phyloP scores from a whole-genome alignment of 2,888 invertebrate genomes.

The Amblyjoppa proteus region DNA sequence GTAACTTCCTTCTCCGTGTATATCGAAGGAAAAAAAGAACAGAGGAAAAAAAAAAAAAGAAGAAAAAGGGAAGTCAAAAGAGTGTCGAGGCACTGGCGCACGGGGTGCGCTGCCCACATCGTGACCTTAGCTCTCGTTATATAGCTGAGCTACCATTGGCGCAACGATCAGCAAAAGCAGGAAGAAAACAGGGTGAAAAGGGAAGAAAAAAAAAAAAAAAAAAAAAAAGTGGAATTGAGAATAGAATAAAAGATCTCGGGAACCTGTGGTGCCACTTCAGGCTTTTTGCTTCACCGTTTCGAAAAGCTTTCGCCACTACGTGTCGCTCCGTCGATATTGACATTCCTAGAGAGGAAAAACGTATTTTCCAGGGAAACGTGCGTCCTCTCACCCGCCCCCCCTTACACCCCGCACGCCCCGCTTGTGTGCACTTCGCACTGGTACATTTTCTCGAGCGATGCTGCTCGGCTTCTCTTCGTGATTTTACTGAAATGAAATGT shows the following conservation, averaged over 20 bases:
- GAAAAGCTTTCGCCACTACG: constrained; percentile 36
- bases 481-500: constrained; percentile 52
- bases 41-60: not conserved
- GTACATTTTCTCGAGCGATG: constrained; percentile 41
- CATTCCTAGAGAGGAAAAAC: constrained; percentile 58
- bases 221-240: constrained; percentile 27
- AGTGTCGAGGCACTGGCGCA: constrained; percentile 10
- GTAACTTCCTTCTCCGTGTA: not conserved
- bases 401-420: not conserved
- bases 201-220: constrained; percentile 3
- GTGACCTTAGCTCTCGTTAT: constrained; percentile 25
- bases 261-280: constrained; percentile 20
- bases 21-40: constrained; percentile 4
- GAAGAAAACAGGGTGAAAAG: constrained; percentile 19
- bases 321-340: constrained; percentile 56
- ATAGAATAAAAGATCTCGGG: constrained; percentile 31
- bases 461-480: constrained; percentile 14
- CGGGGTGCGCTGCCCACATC: constrained; percentile 6
- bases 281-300: constrained; percentile 19
- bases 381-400: not conserved
- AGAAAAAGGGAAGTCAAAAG: constrained; percentile 19
- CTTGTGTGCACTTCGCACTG: constrained; percentile 1
- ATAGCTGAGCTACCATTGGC: constrained; percentile 16
- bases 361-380: constrained; percentile 48
- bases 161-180: constrained; percentile 14